Percentiles rank a stretch among this genome's conserved stretches.
These are phyloP conservation scores for Xenops minutus DNA, from an alignment of 2,797 vertebrate species.

Conservation along the genomic window DNA sequence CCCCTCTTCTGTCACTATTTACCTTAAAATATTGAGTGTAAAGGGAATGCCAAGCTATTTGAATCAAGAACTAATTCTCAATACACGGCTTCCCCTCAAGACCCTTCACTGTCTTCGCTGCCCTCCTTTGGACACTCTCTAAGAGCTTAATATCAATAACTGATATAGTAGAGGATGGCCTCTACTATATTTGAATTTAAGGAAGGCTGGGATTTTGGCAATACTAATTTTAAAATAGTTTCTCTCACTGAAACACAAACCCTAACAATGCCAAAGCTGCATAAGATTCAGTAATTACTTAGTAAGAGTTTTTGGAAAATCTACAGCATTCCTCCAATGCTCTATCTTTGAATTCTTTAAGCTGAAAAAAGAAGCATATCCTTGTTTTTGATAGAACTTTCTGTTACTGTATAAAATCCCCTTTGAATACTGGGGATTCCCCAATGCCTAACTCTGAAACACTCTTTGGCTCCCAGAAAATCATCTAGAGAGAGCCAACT, in stretches of 20 bases:
- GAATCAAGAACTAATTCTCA: neutral
- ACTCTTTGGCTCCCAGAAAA: neutral
- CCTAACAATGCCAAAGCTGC: neutral
- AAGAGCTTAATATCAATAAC: neutral
- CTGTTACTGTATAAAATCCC: neutral
- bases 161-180: neutral
- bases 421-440: neutral
- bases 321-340: neutral
- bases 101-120: too few species aligned
- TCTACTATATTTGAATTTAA: neutral
- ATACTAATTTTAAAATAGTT: neutral
- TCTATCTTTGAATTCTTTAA: neutral
- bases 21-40: neutral
- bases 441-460: neutral
- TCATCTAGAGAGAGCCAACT: neutral
- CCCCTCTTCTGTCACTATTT: neutral
- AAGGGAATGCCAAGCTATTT: neutral
- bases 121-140: too few species aligned
- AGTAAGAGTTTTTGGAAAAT: neutral
- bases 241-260: neutral
- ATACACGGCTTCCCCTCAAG: too few species aligned
- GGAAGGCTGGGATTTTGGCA: neutral
- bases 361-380: neutral
- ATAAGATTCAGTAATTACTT: neutral
- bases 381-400: neutral